A percentile compares a stretch with the other conserved stretches of the same genome.
Evolutionary conservation across 2,797 vertebrate species (phyloP).

Genomic region (Gila robusta): DNA sequence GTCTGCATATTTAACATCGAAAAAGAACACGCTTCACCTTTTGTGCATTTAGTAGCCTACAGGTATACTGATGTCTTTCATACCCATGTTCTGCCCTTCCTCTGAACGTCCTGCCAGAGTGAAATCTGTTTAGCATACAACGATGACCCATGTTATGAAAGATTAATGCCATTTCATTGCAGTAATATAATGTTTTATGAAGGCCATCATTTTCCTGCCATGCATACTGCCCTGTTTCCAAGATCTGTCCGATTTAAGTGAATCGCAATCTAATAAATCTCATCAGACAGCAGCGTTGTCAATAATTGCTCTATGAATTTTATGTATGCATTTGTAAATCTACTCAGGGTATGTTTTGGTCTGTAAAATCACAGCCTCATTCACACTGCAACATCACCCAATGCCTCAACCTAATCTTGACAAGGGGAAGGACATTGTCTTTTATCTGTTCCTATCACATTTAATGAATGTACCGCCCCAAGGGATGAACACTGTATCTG

Average conservation of each 20-base stretch:
- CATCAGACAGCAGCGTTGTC: constrained; percentile 70
- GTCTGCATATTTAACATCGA: background rate
- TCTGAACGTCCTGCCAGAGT: constrained; percentile 40
- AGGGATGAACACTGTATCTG: constrained; percentile 78
- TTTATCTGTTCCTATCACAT: constrained; percentile 76
- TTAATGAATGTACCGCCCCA: constrained; percentile 79
- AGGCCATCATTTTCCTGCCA: constrained; percentile 74
- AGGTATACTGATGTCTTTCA: constrained; percentile 10
- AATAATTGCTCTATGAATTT: constrained; percentile 53
- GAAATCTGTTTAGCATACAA: constrained; percentile 68
- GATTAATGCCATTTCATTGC: constrained; percentile 75
- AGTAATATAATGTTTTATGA: constrained; percentile 78
- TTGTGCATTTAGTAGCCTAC: background rate
- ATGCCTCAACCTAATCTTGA: constrained; percentile 77
- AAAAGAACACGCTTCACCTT: background rate
- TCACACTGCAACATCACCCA: constrained; percentile 74
- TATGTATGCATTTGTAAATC: constrained; percentile 72
- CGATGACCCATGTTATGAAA: constrained; percentile 68
- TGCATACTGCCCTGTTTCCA: constrained; percentile 67
- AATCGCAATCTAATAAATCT: constrained; percentile 76
- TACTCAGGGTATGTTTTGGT: constrained; percentile 57
- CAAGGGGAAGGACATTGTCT: constrained; percentile 76
- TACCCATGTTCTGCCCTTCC: constrained; percentile 33
- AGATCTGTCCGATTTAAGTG: constrained; percentile 59
- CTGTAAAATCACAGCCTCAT: constrained; percentile 71